Conservation (phyloP, 1,140 invertebrate species). For the Heliconius hermathena region DNA sequence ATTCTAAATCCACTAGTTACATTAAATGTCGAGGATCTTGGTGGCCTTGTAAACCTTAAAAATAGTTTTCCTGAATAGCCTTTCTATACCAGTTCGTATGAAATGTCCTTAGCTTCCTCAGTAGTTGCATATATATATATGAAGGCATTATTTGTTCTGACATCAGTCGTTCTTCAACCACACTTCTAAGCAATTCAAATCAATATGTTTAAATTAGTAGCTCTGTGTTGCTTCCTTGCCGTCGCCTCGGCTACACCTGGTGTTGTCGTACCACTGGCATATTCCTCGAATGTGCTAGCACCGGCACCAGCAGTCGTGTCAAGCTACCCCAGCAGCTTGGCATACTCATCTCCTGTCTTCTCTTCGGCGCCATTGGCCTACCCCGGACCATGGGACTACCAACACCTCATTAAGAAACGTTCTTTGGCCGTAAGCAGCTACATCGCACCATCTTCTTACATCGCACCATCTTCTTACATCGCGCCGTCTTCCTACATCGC, state of each 20-base stretch:
- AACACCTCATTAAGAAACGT: conserved; percentile 66
- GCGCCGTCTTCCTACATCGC: background rate
- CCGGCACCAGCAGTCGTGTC: conserved; percentile 37
- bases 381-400: conserved; percentile 37
- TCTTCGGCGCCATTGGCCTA: conserved; percentile 39
- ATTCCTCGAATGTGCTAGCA: conserved; percentile 52
- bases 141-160: conserved; percentile 8
- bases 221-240: conserved; percentile 36
- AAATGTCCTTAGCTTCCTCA: conserved; percentile 22
- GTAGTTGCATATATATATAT: conserved; percentile 42
- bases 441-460: conserved; percentile 39
- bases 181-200: background rate
- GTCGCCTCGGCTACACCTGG: conserved; percentile 23
- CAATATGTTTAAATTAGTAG: conserved; percentile 37
- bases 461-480: no score
- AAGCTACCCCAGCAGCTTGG: conserved; percentile 47
- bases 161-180: conserved; percentile 34
- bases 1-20: no score
- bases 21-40: conserved; percentile 2
- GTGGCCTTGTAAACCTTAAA: conserved; percentile 28
- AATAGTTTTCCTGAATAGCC: conserved; percentile 31
- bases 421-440: conserved; percentile 48
- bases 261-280: conserved; percentile 46
- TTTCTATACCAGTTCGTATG: conserved; percentile 40
- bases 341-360: conserved; percentile 51